Conservation (phyloP, 2,113 vertebrate genomes). For the Rostratula benghalensis region DNA sequence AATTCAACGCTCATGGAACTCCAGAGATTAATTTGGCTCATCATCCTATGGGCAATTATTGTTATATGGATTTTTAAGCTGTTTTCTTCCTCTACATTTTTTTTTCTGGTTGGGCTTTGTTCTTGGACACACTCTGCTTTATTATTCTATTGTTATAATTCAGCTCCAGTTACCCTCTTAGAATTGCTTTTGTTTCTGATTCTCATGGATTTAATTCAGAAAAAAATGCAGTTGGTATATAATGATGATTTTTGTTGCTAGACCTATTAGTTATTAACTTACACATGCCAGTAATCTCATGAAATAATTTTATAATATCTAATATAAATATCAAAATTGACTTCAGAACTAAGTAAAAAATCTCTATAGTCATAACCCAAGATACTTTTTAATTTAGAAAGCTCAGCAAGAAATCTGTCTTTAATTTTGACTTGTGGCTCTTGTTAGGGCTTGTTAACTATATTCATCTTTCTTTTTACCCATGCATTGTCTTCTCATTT, state of each 20-base stretch:
- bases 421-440: neutral
- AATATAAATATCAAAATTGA: neutral
- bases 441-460: neutral
- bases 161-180: neutral
- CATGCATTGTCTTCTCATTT: neutral
- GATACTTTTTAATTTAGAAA: neutral
- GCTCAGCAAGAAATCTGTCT: neutral
- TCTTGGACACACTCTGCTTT: neutral
- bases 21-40: neutral
- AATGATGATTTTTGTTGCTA: neutral
- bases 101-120: neutral
- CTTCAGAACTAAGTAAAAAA: neutral
- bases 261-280: neutral
- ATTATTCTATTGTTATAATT: neutral
- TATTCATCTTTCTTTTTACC: neutral
- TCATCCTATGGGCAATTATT: neutral
- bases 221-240: neutral
- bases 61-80: slow-evolving; percentile 3
- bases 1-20: neutral
- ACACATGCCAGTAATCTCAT: neutral
- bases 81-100: neutral
- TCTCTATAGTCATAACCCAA: neutral
- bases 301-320: neutral
- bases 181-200: neutral
- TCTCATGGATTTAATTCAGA: neutral